Evolutionary conservation across 2,888 invertebrate genomes (phyloP).

Genomic region (Acronicta leporina): DNA sequence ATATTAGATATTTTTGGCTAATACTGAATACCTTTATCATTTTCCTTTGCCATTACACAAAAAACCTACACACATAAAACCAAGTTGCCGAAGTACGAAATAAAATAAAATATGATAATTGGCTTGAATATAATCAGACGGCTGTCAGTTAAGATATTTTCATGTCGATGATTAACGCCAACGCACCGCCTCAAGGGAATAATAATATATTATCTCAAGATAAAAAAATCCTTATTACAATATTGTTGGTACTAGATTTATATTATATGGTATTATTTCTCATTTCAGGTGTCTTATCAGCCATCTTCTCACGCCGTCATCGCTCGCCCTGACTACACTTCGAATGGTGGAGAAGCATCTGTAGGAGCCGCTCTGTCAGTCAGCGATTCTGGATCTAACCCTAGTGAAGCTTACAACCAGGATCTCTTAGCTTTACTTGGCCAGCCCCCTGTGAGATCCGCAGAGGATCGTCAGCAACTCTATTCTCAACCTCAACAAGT

Average conservation of each 20-base stretch:
- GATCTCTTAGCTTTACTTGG: slow-evolving; percentile 77
- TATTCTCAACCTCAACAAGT: slow-evolving; percentile 68
- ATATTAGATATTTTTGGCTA: no score
- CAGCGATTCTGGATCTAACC: slow-evolving; percentile 74
- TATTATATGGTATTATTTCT: slow-evolving; percentile 19
- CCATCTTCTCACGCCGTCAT: slow-evolving; percentile 82
- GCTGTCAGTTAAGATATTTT: slow-evolving; percentile 17
- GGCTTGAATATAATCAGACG: slow-evolving; percentile 17
- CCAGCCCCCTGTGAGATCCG: slow-evolving; percentile 66
- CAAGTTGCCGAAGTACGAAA: slow-evolving; percentile 29
- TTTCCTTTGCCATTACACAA: no score
- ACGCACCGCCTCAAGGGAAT: slow-evolving; percentile 4
- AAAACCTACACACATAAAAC: no score
- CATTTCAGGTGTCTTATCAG: slow-evolving; percentile 74
- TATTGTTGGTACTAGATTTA: not conserved
- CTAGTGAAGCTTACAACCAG: slow-evolving; percentile 70
- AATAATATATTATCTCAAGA: slow-evolving; percentile 4
- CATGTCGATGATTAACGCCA: slow-evolving; percentile 3
- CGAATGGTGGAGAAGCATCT: slow-evolving; percentile 83
- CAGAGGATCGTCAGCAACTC: slow-evolving; percentile 71
- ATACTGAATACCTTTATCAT: no score
- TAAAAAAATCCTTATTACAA: no score
- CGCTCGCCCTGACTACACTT: slow-evolving; percentile 78
- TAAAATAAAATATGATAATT: slow-evolving; percentile 17
- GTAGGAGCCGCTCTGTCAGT: slow-evolving; percentile 85